Conservation (phyloP, 2,113 vertebrate species). For the Alethe castanea region DNA sequence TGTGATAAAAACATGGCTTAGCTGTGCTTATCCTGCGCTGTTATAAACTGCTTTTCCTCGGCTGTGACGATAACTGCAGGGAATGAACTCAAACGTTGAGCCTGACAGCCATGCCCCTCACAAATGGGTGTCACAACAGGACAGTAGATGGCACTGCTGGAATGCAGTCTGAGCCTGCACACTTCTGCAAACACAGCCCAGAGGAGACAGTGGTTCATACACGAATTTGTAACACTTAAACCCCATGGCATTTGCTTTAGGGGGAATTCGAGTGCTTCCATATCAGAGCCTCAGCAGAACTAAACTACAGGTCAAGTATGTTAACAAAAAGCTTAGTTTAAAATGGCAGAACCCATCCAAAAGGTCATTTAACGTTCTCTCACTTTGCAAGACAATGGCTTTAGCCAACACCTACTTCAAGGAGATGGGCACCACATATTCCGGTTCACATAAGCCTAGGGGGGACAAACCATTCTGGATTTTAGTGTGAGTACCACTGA, state of each 20-base stretch:
- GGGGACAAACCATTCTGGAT: neutral
- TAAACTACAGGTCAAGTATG: neutral
- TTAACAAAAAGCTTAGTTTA: neutral
- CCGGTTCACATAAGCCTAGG: neutral
- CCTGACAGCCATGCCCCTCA: neutral
- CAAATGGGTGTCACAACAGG: accelerated
- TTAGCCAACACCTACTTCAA: neutral
- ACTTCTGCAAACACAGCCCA: accelerated
- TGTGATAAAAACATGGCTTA: neutral
- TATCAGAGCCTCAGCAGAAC: neutral
- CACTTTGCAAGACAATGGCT: neutral
- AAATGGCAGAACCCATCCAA: neutral
- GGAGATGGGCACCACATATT: neutral
- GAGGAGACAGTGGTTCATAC: accelerated
- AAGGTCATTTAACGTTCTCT: neutral
- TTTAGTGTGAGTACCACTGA: neutral
- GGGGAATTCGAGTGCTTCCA: accelerated
- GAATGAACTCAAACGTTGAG: accelerated
- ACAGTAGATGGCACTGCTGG: conserved; percentile 34
- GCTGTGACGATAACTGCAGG: neutral
- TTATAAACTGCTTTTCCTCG: neutral
- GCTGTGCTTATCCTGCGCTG: neutral
- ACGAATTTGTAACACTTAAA: neutral
- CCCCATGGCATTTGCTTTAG: neutral
- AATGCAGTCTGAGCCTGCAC: neutral